A percentile compares a stretch with the other conserved stretches of the same genome.
Conservation (phyloP, 2,888 invertebrate genomes). For the Cabera pusaria region DNA sequence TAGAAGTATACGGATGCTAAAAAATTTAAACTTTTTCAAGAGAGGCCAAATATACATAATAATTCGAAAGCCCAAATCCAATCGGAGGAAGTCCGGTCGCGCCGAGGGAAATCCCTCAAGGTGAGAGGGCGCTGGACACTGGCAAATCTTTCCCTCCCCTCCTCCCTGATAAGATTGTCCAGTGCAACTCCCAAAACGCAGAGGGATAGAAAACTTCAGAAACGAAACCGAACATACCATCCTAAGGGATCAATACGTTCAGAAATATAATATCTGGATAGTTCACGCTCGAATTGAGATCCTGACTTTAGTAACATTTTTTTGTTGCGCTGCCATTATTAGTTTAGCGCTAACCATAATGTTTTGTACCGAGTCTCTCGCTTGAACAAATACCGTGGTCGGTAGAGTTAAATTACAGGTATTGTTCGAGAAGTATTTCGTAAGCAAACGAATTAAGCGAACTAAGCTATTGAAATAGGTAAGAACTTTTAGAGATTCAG, state of each 20-base stretch:
- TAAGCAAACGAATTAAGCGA: constrained; percentile 9
- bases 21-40: constrained; percentile 58
- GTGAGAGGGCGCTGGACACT: constrained; percentile 76
- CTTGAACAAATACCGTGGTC: constrained; percentile 28
- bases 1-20: constrained; percentile 34
- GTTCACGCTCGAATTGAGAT: constrained; percentile 61
- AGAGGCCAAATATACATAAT: constrained; percentile 67
- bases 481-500: constrained; percentile 13
- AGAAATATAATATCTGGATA: constrained; percentile 77
- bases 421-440: constrained; percentile 4
- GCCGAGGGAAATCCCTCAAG: constrained; percentile 74
- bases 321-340: constrained; percentile 52
- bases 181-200: constrained; percentile 80
- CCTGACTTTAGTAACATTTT: constrained; percentile 51
- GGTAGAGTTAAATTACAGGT: constrained; percentile 14
- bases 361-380: constrained; percentile 31
- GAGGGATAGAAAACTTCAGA: constrained; percentile 81
- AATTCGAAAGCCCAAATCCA: constrained; percentile 76
- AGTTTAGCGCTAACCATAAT: constrained; percentile 44
- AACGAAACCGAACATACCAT: constrained; percentile 76
- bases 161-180: constrained; percentile 80
- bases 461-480: constrained; percentile 13
- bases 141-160: constrained; percentile 73
- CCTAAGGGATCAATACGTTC: constrained; percentile 79
- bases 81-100: constrained; percentile 57